Conservation (phyloP, 2,113 vertebrate genomes). For the Austrofundulus limnaeus region DNA sequence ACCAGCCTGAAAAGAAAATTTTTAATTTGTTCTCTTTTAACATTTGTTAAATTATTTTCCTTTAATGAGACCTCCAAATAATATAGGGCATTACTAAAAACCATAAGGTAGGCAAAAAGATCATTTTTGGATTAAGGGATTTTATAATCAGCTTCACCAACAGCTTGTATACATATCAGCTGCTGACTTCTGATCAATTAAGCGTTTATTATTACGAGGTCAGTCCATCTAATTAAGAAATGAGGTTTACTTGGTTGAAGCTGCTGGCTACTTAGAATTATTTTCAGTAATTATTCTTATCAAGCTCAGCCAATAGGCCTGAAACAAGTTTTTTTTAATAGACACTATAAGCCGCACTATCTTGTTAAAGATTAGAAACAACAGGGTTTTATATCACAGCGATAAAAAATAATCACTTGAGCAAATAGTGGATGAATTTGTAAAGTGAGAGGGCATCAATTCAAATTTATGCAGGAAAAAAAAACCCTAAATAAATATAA, state of each 20-base stretch:
- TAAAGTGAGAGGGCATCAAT: background rate
- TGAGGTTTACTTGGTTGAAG: conserved; percentile 14
- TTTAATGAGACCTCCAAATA: no score
- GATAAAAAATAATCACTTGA: background rate
- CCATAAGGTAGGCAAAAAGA: background rate
- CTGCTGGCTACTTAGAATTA: no score
- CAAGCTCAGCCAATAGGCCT: no score
- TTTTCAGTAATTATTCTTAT: no score
- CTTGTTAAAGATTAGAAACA: no score
- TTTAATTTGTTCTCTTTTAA: no score
- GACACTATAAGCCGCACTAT: no score
- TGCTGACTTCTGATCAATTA: conserved; percentile 6
- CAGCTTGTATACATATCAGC: conserved; percentile 3
- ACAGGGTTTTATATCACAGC: background rate
- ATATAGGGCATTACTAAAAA: background rate
- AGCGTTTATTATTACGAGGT: conserved; percentile 24
- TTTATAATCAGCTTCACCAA: background rate
- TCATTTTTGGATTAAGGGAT: conserved; percentile 18
- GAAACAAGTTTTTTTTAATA: no score
- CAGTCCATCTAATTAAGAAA: background rate
- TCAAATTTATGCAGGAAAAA: conserved; percentile 29
- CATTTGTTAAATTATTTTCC: no score
- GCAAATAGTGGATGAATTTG: background rate
- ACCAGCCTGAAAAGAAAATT: no score
- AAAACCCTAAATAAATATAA: conserved; percentile 19